These are phyloP conservation scores for Zingel zingel DNA, from an alignment of 2,113 vertebrate species.

Conservation along the genomic window DNA sequence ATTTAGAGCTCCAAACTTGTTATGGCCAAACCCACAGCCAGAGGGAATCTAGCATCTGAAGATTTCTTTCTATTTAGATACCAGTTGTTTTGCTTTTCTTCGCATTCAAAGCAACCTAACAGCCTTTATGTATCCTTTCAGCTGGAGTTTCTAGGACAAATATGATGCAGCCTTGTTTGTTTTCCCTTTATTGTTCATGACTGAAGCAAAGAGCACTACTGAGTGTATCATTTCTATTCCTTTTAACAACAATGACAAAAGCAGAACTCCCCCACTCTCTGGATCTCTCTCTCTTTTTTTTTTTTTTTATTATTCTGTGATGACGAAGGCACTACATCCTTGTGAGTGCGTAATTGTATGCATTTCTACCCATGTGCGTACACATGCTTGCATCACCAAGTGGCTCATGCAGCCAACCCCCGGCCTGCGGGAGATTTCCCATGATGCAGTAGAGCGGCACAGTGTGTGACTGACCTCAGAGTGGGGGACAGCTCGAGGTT, in stretches of 20 bases:
- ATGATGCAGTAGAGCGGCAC: conserved; percentile 69
- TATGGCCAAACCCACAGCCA: conserved; percentile 17
- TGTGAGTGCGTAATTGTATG: conserved; percentile 14
- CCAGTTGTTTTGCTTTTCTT: conserved; percentile 57
- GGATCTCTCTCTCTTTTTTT: not conserved
- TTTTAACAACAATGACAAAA: conserved; percentile 46
- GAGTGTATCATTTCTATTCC: conserved; percentile 35
- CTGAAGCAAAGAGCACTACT: conserved; percentile 26
- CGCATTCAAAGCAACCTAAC: conserved; percentile 37
- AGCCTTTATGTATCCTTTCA: conserved; percentile 26
- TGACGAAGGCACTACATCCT: conserved; percentile 53
- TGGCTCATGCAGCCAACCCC: conserved; percentile 52
- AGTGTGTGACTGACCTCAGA: conserved; percentile 73
- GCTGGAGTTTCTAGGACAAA: conserved; percentile 45
- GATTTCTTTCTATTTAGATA: conserved; percentile 49
- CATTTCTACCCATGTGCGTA: conserved; percentile 41
- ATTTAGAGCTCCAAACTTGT: conserved; percentile 5
- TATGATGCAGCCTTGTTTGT: conserved; percentile 41
- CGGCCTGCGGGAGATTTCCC: conserved; percentile 70
- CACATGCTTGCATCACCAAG: conserved; percentile 64
- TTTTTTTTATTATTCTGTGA: not conserved
- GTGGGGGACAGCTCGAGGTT: conserved; percentile 51
- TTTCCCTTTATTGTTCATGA: conserved; percentile 38
- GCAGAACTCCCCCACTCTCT: conserved; percentile 12
- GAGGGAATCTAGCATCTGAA: conserved; percentile 22